phyloP scores from a whole-genome alignment of 2,888 invertebrate species.

The Cyclophora punctaria region DNA sequence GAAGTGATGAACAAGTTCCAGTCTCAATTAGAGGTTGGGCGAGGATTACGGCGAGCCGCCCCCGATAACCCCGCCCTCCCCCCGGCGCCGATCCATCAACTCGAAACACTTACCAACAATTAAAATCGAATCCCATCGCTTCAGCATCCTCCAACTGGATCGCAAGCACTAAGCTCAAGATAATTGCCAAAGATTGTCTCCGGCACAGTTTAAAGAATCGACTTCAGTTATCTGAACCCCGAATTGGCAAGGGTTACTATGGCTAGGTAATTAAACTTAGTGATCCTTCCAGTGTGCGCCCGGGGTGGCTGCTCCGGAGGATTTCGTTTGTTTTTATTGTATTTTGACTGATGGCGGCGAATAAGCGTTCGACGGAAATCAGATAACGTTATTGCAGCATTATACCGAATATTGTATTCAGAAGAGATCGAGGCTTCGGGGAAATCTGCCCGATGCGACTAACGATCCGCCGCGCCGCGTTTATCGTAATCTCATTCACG shows the following conservation, averaged over 20 bases:
- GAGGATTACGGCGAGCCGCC: background rate
- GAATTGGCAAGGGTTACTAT: conserved; percentile 65
- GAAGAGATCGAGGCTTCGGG: background rate
- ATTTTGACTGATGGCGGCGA: conserved; percentile 6
- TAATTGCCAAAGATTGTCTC: conserved; percentile 64
- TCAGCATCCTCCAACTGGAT: conserved; percentile 26
- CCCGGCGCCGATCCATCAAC: conserved; percentile 30
- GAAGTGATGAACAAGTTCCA: background rate
- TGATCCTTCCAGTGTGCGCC: conserved; percentile 37
- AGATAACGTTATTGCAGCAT: conserved; percentile 1
- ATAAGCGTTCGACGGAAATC: background rate
- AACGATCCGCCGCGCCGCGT: too few relatives aligned
- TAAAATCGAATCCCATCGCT: conserved; percentile 38
- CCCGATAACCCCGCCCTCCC: conserved; percentile 1
- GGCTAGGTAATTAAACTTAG: conserved; percentile 59
- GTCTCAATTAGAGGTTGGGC: background rate
- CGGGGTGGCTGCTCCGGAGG: conserved; percentile 10
- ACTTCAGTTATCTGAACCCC: conserved; percentile 50
- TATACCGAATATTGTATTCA: background rate
- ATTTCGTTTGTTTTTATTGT: conserved; percentile 17
- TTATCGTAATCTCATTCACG: too few relatives aligned
- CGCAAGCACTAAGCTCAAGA: conserved; percentile 50
- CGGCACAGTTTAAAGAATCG: conserved; percentile 62
- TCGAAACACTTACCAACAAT: conserved; percentile 29
- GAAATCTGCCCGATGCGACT: conserved; percentile 1